A percentile compares a stretch with the other conserved stretches of the same genome.
These are phyloP conservation scores for Parnassius smintheus DNA, from an alignment of 2,888 invertebrate species.

Conservation along the genomic window DNA sequence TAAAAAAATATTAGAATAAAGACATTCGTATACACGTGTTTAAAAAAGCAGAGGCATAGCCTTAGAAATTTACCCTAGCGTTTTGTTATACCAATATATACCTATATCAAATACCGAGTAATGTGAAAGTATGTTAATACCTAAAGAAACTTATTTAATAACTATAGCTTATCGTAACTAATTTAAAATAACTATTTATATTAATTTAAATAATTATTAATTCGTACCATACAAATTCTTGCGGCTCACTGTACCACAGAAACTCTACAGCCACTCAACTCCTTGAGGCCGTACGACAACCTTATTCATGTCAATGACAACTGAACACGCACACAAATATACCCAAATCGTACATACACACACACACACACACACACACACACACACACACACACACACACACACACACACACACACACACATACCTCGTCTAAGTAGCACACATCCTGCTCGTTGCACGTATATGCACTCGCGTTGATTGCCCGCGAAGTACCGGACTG, in stretches of 20 bases:
- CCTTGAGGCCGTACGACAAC: constrained; percentile 67
- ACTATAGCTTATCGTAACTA: too few relatives aligned
- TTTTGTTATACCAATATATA: too few relatives aligned
- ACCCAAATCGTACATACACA: constrained; percentile 27
- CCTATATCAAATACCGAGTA: too few relatives aligned
- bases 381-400: constrained; percentile 17
- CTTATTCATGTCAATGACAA: constrained; percentile 73
- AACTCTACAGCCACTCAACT: constrained; percentile 34
- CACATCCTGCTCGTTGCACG: constrained; percentile 2
- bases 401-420: constrained; percentile 17
- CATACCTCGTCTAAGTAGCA: constrained; percentile 4
- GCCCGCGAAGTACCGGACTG: constrained; percentile 13
- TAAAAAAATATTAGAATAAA: too few relatives aligned
- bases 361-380: constrained; percentile 18
- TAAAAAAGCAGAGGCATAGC: too few relatives aligned
- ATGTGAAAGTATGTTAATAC: too few relatives aligned
- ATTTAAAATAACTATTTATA: too few relatives aligned
- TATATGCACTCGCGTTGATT: constrained; percentile 13
- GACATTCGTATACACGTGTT: too few relatives aligned
- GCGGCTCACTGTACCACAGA: constrained; percentile 12
- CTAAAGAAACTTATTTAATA: too few relatives aligned
- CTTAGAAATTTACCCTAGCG: too few relatives aligned
- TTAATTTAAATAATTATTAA: too few relatives aligned
- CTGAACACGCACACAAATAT: constrained; percentile 36
- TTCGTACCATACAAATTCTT: neutral